A percentile compares a stretch with the other conserved stretches of the same genome.
phyloP scores from a whole-genome alignment of 2,888 invertebrate species.

The Aleiodes alternator region DNA sequence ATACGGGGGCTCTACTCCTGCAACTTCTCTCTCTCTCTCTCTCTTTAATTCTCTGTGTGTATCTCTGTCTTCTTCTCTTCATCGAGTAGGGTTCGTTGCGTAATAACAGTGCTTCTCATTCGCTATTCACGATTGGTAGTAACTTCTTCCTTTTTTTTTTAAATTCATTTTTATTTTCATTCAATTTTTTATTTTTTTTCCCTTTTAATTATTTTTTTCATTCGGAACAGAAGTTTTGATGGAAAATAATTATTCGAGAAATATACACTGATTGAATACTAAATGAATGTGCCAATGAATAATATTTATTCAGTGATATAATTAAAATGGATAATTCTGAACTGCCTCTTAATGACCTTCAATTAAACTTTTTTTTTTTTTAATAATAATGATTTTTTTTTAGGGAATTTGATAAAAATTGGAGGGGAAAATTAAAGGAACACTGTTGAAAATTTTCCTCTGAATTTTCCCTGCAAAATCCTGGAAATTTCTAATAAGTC shows the following conservation, averaged over 20 bases:
- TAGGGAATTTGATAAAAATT: too few relatives aligned
- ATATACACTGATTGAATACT: slow-evolving; percentile 30
- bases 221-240: slow-evolving; percentile 24
- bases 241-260: slow-evolving; percentile 26
- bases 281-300: slow-evolving; percentile 23
- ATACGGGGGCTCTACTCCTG: slow-evolving; percentile 65
- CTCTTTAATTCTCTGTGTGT: background rate
- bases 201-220: background rate
- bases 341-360: slow-evolving; percentile 10
- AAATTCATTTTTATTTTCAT: too few relatives aligned
- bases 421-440: too few relatives aligned
- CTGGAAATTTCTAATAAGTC: too few relatives aligned
- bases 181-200: slow-evolving; percentile 2
- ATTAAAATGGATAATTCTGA: slow-evolving; percentile 27
- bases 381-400: background rate
- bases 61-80: slow-evolving; percentile 9
- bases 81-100: slow-evolving; percentile 60
- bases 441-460: too few relatives aligned
- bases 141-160: too few relatives aligned
- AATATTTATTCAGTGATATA: slow-evolving; percentile 27
- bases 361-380: slow-evolving; percentile 12
- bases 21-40: slow-evolving; percentile 53
- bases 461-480: too few relatives aligned
- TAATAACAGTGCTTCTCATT: slow-evolving; percentile 57
- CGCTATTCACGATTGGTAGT: slow-evolving; percentile 13